Evolutionary conservation across 2,797 vertebrate genomes (phyloP).

Genomic region (Melanotaenia pygmaea): DNA sequence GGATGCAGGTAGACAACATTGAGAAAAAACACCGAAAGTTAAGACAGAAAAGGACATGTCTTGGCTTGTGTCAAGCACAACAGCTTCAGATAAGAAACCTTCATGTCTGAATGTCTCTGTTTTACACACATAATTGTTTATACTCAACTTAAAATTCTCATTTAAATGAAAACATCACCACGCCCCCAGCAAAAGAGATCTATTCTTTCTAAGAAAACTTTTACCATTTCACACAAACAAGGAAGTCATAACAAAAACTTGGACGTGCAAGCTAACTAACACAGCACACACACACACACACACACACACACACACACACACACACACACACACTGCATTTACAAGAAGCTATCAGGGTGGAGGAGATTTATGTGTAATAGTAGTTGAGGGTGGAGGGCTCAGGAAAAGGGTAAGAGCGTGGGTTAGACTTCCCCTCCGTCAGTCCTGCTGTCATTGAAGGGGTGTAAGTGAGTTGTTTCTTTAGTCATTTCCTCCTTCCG

Average conservation of each 20-base stretch:
- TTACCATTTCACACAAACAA: constrained; percentile 39
- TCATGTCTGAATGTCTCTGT: constrained; percentile 8
- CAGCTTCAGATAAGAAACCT: constrained; percentile 34
- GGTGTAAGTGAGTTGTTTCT: constrained; percentile 76
- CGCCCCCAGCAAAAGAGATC: background rate
- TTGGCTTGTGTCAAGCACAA: constrained; percentile 69
- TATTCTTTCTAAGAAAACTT: background rate
- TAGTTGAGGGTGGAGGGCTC: constrained; percentile 41
- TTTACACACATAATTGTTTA: constrained; percentile 7
- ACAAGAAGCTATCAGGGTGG: constrained; percentile 33
- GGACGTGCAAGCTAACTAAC: constrained; percentile 8
- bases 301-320: background rate
- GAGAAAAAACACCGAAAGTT: constrained; percentile 28
- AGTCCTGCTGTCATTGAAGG: constrained; percentile 61
- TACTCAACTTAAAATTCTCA: constrained; percentile 1
- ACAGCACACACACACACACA: constrained; percentile 2
- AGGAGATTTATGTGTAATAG: constrained; percentile 31
- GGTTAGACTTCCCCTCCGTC: constrained; percentile 68
- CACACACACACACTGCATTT: constrained; percentile 19
- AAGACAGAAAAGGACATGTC: constrained; percentile 66
- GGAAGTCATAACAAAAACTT: constrained; percentile 35
- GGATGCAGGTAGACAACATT: constrained; percentile 22
- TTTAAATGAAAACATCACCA: background rate
- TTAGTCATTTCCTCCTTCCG: constrained; percentile 78
- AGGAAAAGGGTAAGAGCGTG: constrained; percentile 64